Evolutionary conservation across 1,140 invertebrate species (phyloP), one percentile per base, ranked within the genome.

Genomic region (Bilobella aurantiaca): DNA sequence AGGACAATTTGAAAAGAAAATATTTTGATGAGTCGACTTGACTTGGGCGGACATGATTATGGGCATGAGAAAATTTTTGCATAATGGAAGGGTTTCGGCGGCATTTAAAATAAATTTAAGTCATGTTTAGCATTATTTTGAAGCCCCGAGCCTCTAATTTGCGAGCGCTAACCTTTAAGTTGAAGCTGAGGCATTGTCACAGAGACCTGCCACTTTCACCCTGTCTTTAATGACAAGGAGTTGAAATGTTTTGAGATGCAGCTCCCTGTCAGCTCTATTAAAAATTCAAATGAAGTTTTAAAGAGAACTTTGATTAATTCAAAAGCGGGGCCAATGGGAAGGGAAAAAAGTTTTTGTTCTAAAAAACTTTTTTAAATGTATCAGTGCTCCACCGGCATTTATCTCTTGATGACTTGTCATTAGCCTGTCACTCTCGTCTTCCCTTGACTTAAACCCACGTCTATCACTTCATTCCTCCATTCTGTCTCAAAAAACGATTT

Each of bases 271-370:
- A n/a, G n/a, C n/a, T n/a, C n/a, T n/a, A n/a, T n/a, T 53, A 53
- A 53, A 53, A 16, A 53, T 53, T 53, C 49, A 53, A 53, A 53
- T 53, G 14, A 53, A 53, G 49, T 53, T 53, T 53, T 23, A n/a
- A n/a, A 5, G 5, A 53, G 49, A 18, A 8, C 34, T 42, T 42
- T 42, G 34, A 42, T 42, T 42, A 42, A 42, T 42, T 42, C 34
- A 42, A 42, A 8, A 12, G 34, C 8, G 34, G 34, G n/a, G n/a
- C n/a, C n/a, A n/a, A n/a, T n/a, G n/a, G n/a, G n/a, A n/a, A n/a
- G n/a, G n/a, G n/a, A n/a, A n/a, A n/a, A 42, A 42, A 42, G n/a
- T 42, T 42, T 42, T 42, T 12, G n/a, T 42, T 42, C 37, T 42
- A 8, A 12, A 8, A 42, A 12, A 12, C 37, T 42, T 42, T 42